Evolutionary conservation across 2,797 vertebrate species (phyloP).

Genomic region (Lycodopsis pacificus): DNA sequence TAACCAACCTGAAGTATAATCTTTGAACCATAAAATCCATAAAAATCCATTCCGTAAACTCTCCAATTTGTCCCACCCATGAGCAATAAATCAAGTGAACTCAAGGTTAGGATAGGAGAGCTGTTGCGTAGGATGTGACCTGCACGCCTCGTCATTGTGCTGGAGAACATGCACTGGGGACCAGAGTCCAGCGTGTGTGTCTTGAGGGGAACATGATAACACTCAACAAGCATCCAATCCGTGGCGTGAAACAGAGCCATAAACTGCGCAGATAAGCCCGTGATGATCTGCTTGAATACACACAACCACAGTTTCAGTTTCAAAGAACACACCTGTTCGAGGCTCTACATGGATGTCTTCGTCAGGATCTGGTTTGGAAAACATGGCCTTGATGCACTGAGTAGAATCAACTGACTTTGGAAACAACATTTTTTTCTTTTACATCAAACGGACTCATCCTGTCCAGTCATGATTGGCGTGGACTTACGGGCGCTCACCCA

Average conservation of each 20-base stretch:
- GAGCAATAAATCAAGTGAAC: conserved; percentile 3
- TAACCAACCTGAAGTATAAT: neutral
- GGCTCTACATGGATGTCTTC: conserved; percentile 49
- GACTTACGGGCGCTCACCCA: conserved; percentile 70
- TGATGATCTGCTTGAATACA: conserved; percentile 45
- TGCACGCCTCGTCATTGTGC: neutral
- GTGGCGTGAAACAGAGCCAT: conserved; percentile 44
- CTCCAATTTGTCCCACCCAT: neutral
- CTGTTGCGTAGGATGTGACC: conserved; percentile 18
- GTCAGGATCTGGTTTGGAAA: neutral
- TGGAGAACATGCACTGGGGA: conserved; percentile 31
- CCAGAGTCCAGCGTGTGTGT: conserved; percentile 72
- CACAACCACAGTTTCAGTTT: conserved; percentile 44
- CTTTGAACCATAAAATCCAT: neutral
- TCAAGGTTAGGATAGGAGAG: neutral
- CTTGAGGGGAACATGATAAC: conserved; percentile 52
- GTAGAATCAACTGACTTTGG: conserved; percentile 11
- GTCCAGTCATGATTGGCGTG: conserved; percentile 52
- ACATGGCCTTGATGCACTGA: neutral
- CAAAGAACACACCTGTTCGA: conserved; percentile 1
- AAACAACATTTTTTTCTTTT: neutral
- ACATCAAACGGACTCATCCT: conserved; percentile 12
- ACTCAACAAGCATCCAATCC: conserved; percentile 64
- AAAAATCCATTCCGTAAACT: neutral
- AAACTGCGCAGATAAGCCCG: conserved; percentile 72